Conservation (phyloP, 2,888 invertebrate species). For the Petrolisthes cinctipes region DNA sequence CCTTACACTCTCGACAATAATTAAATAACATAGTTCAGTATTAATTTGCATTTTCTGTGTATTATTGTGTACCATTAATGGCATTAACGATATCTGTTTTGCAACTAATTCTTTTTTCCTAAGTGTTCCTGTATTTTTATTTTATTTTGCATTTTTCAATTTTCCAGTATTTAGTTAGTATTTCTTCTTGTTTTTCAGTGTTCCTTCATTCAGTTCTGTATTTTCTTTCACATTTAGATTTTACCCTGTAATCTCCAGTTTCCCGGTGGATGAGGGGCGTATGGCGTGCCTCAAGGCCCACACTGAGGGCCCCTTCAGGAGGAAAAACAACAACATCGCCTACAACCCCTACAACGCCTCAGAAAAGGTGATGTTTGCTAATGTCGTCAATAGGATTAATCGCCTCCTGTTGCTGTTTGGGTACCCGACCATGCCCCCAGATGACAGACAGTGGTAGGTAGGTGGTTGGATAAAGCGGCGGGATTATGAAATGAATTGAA, state of each 20-base stretch:
- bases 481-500: too few relatives aligned
- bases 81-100: too few relatives aligned
- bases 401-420: constrained; percentile 15
- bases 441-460: neutral
- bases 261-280: constrained; percentile 27
- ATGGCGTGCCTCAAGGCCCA: constrained; percentile 21
- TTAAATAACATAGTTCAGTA: too few relatives aligned
- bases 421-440: constrained; percentile 3
- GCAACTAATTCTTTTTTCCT: too few relatives aligned
- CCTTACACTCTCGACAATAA: too few relatives aligned
- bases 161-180: too few relatives aligned
- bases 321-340: neutral
- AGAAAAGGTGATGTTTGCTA: constrained; percentile 22
- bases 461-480: neutral
- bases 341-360: constrained; percentile 25
- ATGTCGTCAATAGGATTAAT: constrained; percentile 28
- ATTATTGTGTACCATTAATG: too few relatives aligned
- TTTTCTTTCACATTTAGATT: neutral
- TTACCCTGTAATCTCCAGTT: neutral
- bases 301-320: constrained; percentile 20
- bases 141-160: too few relatives aligned
- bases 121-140: too few relatives aligned
- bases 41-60: too few relatives aligned
- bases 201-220: too few relatives aligned
- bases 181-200: too few relatives aligned